These are phyloP conservation scores for Trimorus sp. DNA, from an alignment of 2,888 invertebrate genomes.

Conservation along the genomic window DNA sequence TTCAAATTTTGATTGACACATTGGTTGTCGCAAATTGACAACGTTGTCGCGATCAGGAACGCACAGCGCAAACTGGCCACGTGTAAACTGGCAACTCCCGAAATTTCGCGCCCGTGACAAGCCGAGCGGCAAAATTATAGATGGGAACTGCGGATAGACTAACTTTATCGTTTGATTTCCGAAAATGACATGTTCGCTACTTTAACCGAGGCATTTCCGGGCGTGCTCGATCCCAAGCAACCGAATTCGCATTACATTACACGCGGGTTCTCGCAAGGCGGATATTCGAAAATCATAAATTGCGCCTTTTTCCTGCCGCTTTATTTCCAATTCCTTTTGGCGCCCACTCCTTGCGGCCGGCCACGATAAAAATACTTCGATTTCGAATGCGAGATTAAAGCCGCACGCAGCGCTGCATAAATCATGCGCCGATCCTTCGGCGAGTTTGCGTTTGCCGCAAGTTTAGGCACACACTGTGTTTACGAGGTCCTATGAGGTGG, in stretches of 20 bases:
- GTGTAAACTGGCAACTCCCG: constrained; percentile 25
- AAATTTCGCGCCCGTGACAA: constrained; percentile 39
- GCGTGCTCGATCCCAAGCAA: constrained; percentile 25
- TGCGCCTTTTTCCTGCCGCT: constrained; percentile 13
- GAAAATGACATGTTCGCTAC: constrained; percentile 59
- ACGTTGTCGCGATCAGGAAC: constrained; percentile 15
- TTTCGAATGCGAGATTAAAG: constrained; percentile 35
- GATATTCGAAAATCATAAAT: constrained; percentile 31
- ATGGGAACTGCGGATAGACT: constrained; percentile 42
- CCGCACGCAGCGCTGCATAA: constrained; percentile 22
- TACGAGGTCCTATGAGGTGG: constrained; percentile 41
- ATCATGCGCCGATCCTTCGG: constrained; percentile 41
- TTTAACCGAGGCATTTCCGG: constrained; percentile 41
- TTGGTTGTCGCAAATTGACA: constrained; percentile 26
- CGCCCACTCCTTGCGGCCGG: background rate
- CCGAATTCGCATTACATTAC: constrained; percentile 49
- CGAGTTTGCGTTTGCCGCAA: constrained; percentile 33
- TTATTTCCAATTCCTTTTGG: constrained; percentile 23
- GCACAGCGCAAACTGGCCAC: constrained; percentile 34
- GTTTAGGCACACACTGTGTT: constrained; percentile 43
- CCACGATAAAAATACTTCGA: constrained; percentile 1
- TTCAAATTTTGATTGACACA: background rate
- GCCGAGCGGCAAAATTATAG: constrained; percentile 48
- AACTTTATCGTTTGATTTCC: constrained; percentile 54
- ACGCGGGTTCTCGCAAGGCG: constrained; percentile 29